phyloP scores from a whole-genome alignment of 2,888 invertebrate species.

The Troides oblongomaculatus region DNA sequence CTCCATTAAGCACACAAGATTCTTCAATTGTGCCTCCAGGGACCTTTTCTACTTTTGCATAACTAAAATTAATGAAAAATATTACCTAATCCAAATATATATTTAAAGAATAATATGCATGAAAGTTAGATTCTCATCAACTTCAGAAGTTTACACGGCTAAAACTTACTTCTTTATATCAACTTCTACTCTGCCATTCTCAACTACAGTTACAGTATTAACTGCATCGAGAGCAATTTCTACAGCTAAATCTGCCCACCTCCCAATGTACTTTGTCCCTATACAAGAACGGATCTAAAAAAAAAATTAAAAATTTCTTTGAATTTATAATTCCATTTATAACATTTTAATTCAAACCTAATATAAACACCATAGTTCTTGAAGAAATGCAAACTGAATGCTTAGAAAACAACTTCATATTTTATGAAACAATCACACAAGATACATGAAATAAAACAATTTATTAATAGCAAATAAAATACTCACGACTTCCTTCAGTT shows the following conservation, averaged over 20 bases:
- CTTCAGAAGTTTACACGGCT: neutral
- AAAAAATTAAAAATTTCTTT: neutral
- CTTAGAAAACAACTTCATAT: neutral
- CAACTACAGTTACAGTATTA: constrained; percentile 91
- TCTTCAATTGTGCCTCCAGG: constrained; percentile 98
- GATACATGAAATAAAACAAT: neutral
- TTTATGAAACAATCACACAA: neutral
- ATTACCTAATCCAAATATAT: too few relatives aligned
- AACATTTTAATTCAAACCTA: too few relatives aligned
- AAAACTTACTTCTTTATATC: constrained; percentile 92
- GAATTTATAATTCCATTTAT: too few relatives aligned
- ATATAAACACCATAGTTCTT: too few relatives aligned
- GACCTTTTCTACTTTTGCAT: constrained; percentile 96
- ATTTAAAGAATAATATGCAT: too few relatives aligned
- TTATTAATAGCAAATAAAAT: constrained; percentile 5
- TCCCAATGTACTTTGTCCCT: constrained; percentile 97
- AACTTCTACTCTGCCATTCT: constrained; percentile 95
- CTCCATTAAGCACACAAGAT: constrained; percentile 93
- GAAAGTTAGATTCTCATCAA: too few relatives aligned
- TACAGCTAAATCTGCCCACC: constrained; percentile 97
- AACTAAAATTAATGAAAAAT: constrained; percentile 64
- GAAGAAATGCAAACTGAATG: too few relatives aligned
- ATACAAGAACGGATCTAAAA: constrained; percentile 90
- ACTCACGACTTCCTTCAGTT: constrained; percentile 91
- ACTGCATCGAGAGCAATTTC: constrained; percentile 98